A percentile compares a stretch with the other conserved stretches of the same genome.
Conservation (phyloP, 2,797 vertebrate genomes). For the Mormyrus proboscirostris region DNA sequence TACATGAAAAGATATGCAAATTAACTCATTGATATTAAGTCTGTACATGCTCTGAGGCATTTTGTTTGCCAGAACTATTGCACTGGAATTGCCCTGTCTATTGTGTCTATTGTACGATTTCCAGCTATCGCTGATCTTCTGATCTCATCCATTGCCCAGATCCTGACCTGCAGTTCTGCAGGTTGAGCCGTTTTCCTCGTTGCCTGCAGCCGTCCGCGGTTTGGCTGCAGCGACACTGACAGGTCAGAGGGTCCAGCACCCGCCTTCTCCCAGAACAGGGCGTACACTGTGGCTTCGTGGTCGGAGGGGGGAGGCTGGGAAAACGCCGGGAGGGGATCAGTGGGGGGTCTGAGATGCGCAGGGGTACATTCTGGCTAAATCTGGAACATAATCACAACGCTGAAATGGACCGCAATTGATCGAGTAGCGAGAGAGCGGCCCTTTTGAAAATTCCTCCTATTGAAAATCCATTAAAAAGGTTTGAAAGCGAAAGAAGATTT, state of each 20-base stretch:
- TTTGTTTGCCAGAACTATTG: background rate
- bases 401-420: slow-evolving; percentile 23
- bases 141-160: background rate
- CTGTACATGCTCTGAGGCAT: background rate
- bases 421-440: background rate
- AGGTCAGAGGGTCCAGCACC: slow-evolving; percentile 50
- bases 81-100: background rate
- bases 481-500: slow-evolving; percentile 20
- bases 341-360: slow-evolving; percentile 29
- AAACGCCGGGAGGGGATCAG: slow-evolving; percentile 22
- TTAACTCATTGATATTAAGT: background rate
- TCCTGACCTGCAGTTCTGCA: slow-evolving; percentile 64
- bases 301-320: slow-evolving; percentile 25
- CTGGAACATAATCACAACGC: slow-evolving; percentile 18
- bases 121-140: background rate
- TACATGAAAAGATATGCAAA: background rate
- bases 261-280: slow-evolving; percentile 62
- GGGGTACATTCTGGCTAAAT: slow-evolving; percentile 20
- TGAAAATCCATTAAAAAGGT: slow-evolving; percentile 27
- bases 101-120: background rate
- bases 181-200: slow-evolving; percentile 55
- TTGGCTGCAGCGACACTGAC: slow-evolving; percentile 58
- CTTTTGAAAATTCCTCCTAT: background rate
- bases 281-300: slow-evolving; percentile 40
- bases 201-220: slow-evolving; percentile 53